Base-by-base conservation (phyloP, 2,797 vertebrate species). In the Rhabdomys pumilio region DNA sequence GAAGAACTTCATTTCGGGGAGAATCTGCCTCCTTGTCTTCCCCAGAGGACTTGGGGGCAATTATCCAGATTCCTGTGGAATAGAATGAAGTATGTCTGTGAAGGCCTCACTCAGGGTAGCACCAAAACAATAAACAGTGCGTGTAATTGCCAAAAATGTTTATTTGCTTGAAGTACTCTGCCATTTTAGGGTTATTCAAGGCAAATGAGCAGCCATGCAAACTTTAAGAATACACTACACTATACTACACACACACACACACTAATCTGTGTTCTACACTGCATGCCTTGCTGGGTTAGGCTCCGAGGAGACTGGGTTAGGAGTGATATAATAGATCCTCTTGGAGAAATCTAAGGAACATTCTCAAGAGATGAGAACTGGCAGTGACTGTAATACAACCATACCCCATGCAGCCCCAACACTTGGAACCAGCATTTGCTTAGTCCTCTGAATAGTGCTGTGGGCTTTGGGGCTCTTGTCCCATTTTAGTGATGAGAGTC, bases 101-200 rank as follows among this genome's bases (percentile, higher is more conserved):
- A 84, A 38, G 79, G 73, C 22, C 41, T 89, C 17, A 41, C 55
- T 89, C 14, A n/a, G 81, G 20, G 41, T 83, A 77, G 59, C 77
- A 11, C 10, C 31, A 53, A 63, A 75, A 44, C 22, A 17, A 73
- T 59, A n/a, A 57, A 34, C 29, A n/a, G 44, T 59, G 26, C 22
- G 50, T 90, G 0, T 24, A 38, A 77, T 57, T 91, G 15, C 41
- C 73, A 89, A 17, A 55, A 57, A 65, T 63, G 34, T 55, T 89
- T 89, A 53, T 94, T 92, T 76, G 50, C 81, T 20, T 75, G 89
- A 96, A 89, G 73, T 69, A 41, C 26, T 80, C 26, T 80, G 47
- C 81, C 87, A 80, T 65, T 34, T 80, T 93, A 50, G 72, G 63
- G 53, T 75, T 34, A 34, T 53, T 69, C 53, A 87, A 38, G 86